A percentile compares a stretch with the other conserved stretches of the same genome.
Evolutionary conservation across 2,797 vertebrate species (phyloP).

Genomic region (Spea hammondii): DNA sequence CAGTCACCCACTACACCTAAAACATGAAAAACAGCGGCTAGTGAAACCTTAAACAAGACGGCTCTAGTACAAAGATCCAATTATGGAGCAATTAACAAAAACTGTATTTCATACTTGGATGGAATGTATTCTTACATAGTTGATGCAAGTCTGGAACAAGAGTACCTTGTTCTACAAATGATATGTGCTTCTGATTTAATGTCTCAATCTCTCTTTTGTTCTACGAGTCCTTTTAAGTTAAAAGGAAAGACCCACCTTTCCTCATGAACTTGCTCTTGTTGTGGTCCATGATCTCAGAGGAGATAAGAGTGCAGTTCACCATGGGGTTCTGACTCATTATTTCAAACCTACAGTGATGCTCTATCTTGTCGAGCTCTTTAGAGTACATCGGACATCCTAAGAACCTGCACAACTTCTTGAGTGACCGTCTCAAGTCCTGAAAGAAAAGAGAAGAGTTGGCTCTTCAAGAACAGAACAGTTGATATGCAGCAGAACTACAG

Average conservation of each 20-base stretch:
- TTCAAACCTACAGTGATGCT: constrained; percentile 72
- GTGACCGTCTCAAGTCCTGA: constrained; percentile 68
- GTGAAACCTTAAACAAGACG: no score
- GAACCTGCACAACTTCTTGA: constrained; percentile 70
- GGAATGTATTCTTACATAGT: no score
- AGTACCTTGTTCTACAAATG: no score
- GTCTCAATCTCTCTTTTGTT: no score
- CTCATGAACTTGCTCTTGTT: constrained; percentile 80
- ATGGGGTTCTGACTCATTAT: constrained; percentile 78
- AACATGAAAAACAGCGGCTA: background rate
- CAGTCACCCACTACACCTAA: constrained; percentile 78
- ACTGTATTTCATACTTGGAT: no score
- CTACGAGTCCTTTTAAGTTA: no score
- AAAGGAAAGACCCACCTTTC: constrained; percentile 68
- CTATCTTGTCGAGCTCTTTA: constrained; percentile 62
- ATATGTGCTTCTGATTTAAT: no score
- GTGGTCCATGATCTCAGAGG: constrained; percentile 75
- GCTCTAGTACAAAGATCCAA: no score
- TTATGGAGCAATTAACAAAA: no score
- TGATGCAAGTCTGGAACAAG: no score
- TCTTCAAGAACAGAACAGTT: background rate
- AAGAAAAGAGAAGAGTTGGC: background rate
- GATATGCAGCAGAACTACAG: background rate
- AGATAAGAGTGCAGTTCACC: constrained; percentile 75
- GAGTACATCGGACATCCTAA: constrained; percentile 67